These are phyloP conservation scores for Platycheirus rosarum DNA, from an alignment of 2,888 invertebrate species.

Conservation along the genomic window DNA sequence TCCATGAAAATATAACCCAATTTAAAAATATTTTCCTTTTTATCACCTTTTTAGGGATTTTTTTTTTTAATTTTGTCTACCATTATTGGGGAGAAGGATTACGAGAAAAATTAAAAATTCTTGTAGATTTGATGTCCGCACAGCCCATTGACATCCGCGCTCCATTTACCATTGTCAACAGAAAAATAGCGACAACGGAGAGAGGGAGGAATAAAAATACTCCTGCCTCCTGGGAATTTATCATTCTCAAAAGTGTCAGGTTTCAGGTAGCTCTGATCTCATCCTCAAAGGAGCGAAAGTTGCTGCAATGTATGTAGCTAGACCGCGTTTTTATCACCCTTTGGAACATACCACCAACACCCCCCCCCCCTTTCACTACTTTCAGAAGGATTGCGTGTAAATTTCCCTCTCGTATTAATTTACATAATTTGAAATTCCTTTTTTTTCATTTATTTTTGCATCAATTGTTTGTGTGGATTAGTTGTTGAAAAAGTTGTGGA, in stretches of 20 bases:
- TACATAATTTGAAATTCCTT: constrained; percentile 22
- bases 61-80: neutral
- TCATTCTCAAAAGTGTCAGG: constrained; percentile 56
- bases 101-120: constrained; percentile 19
- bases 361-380: neutral
- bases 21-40: constrained; percentile 1
- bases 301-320: neutral
- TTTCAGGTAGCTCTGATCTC: constrained; percentile 41
- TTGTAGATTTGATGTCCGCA: constrained; percentile 12
- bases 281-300: constrained; percentile 39
- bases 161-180: constrained; percentile 37
- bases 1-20: too few species aligned
- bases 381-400: constrained; percentile 7
- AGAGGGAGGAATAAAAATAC: neutral
- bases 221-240: constrained; percentile 47
- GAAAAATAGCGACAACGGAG: constrained; percentile 20
- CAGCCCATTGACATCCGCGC: constrained; percentile 30
- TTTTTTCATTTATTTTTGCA: neutral
- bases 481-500: constrained; percentile 63
- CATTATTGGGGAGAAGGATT: constrained; percentile 2
- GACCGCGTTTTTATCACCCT: constrained; percentile 2
- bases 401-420: constrained; percentile 23
- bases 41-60: neutral
- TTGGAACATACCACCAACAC: neutral
- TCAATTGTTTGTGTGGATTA: constrained; percentile 43